These are phyloP conservation scores for Pseudomyrmex cubaensis DNA, from an alignment of 1,140 invertebrate genomes.

Conservation along the genomic window DNA sequence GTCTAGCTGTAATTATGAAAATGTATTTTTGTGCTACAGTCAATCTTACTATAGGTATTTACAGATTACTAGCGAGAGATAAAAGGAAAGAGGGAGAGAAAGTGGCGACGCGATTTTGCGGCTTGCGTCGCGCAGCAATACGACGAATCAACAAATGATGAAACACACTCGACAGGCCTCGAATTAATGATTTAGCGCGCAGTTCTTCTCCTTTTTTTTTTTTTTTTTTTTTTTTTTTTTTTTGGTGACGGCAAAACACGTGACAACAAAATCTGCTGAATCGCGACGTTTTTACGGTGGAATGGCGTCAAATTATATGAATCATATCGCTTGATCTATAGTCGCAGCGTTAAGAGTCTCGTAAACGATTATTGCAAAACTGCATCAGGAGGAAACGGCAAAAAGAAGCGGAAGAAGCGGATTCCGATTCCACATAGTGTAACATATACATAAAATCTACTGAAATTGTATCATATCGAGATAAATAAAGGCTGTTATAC, in stretches of 20 bases:
- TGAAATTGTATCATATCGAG: slow-evolving; percentile 73
- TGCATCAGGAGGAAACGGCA: not conserved
- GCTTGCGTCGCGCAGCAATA: slow-evolving; percentile 2
- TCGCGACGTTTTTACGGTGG: not conserved
- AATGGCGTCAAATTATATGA: slow-evolving; percentile 52
- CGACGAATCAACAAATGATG: not conserved
- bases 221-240: not conserved
- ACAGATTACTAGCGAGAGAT: slow-evolving; percentile 9
- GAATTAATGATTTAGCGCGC: not conserved
- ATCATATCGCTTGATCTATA: slow-evolving; percentile 63
- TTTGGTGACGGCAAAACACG: not conserved
- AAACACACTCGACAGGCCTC: not conserved
- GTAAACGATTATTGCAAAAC: slow-evolving; percentile 47
- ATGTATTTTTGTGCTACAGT: slow-evolving; percentile 78
- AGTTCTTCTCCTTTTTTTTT: not conserved
- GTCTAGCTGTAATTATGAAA: slow-evolving; percentile 70
- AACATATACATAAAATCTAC: slow-evolving; percentile 30
- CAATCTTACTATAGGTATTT: slow-evolving; percentile 66
- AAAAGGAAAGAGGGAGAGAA: no score
- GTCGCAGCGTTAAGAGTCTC: slow-evolving; percentile 47
- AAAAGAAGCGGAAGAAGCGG: not conserved
- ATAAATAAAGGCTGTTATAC: slow-evolving; percentile 83
- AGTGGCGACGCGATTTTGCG: slow-evolving; percentile 23
- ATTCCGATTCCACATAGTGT: slow-evolving; percentile 32
- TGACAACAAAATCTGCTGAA: not conserved